Evolutionary conservation across 2,113 vertebrate species (phyloP).

Genomic region (human): GRCh38 chr2:164827501-164828000

Average conservation of each 20-base stretch:
- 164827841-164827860: background rate
- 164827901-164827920: constrained; percentile 46
- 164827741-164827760: background rate
- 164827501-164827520: background rate
- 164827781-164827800: constrained; percentile 17
- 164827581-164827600: background rate
- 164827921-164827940: constrained; percentile 24
- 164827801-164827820: background rate
- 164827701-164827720: background rate
- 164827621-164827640: background rate
- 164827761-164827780: background rate
- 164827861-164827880: background rate
- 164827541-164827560: constrained; percentile 26
- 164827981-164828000: constrained; percentile 62
- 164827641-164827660: constrained; percentile 1
- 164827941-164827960: constrained; percentile 48
- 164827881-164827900: background rate
- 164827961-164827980: constrained; percentile 28
- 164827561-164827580: constrained; percentile 8
- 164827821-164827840: background rate
- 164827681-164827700: constrained; percentile 18
- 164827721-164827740: constrained; percentile 21
- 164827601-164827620: constrained; percentile 35
- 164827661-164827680: background rate
- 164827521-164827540: background rate